Percentiles rank a stretch among this genome's conserved stretches.
Evolutionary conservation across 2,797 vertebrate species (phyloP).

Genomic region (Myiothlypis coronata): DNA sequence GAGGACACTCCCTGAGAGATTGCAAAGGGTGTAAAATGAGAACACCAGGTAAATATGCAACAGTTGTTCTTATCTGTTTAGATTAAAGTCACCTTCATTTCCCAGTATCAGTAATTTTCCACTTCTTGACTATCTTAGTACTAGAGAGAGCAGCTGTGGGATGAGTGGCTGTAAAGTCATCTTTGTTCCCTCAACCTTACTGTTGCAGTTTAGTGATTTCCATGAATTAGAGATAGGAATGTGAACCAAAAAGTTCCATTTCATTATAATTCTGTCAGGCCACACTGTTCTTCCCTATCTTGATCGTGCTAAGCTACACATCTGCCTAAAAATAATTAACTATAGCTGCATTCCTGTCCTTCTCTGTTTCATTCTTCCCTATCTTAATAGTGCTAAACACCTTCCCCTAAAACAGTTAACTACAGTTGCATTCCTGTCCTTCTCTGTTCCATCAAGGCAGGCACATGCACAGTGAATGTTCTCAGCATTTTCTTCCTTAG

Average conservation of each 20-base stretch:
- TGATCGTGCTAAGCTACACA: neutral
- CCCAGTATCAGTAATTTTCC: neutral
- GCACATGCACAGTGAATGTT: neutral
- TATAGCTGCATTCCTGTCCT: neutral
- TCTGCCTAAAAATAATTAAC: neutral
- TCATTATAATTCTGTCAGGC: neutral
- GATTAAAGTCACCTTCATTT: neutral
- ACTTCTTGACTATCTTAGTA: neutral
- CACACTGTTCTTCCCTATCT: neutral
- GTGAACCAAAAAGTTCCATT: neutral
- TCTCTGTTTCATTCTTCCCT: neutral
- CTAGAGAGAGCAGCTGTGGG: neutral
- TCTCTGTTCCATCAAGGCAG: neutral
- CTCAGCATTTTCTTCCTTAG: neutral
- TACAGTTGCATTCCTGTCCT: neutral
- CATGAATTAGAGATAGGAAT: neutral
- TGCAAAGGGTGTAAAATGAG: neutral
- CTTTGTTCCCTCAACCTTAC: neutral
- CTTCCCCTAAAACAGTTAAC: neutral
- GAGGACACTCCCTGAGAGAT: neutral
- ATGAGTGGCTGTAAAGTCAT: neutral
- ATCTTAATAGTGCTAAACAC: neutral
- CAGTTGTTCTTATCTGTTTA: neutral
- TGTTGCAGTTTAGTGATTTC: neutral
- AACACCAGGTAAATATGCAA: neutral